phyloP scores from a whole-genome alignment of 2,888 invertebrate genomes.

The Mythimna ferrago region DNA sequence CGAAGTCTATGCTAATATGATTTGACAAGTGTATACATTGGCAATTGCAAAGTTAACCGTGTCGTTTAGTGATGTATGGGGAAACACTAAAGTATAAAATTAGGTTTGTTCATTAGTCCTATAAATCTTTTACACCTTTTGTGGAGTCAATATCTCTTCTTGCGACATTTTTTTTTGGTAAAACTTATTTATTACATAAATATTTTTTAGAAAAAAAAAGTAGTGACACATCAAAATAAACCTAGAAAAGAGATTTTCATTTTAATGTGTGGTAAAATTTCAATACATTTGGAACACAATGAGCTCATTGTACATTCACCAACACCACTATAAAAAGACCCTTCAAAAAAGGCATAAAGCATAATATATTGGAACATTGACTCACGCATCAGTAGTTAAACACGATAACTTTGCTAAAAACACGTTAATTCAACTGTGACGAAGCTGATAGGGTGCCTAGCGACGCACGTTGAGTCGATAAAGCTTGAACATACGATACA shows the following conservation, averaged over 20 bases:
- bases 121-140: too few relatives aligned
- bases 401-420: slow-evolving; percentile 71
- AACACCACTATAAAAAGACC: background rate
- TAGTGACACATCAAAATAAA: background rate
- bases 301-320: slow-evolving; percentile 10
- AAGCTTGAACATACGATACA: slow-evolving; percentile 47
- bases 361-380: slow-evolving; percentile 58
- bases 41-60: too few relatives aligned
- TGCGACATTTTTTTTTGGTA: too few relatives aligned
- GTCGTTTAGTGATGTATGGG: too few relatives aligned
- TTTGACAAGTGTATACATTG: too few relatives aligned
- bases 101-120: too few relatives aligned
- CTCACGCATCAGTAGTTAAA: slow-evolving; percentile 65
- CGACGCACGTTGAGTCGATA: slow-evolving; percentile 77
- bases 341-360: slow-evolving; percentile 45
- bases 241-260: background rate
- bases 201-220: background rate
- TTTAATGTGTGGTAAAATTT: background rate
- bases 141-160: too few relatives aligned
- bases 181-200: background rate
- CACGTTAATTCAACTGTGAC: slow-evolving; percentile 81
- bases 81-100: too few relatives aligned
- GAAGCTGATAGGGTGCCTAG: slow-evolving; percentile 76
- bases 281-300: slow-evolving; percentile 17
- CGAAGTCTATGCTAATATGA: too few relatives aligned